Evolutionary conservation across 2,888 invertebrate species (phyloP).

Genomic region (Ectemnius lituratus): DNA sequence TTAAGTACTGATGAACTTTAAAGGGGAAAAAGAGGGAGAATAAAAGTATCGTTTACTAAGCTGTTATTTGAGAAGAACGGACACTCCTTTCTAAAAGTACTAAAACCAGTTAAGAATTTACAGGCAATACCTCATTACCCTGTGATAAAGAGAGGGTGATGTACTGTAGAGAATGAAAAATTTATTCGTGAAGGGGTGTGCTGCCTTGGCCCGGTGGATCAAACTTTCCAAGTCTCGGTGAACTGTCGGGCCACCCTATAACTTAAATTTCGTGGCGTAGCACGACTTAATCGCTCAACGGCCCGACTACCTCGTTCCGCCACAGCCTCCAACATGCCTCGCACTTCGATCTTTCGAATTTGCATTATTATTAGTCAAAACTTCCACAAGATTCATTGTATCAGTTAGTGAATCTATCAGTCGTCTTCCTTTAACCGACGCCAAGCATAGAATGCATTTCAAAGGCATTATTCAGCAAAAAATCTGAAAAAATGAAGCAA

Average conservation of each 20-base stretch:
- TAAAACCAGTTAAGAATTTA: no score
- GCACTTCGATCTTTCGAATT: constrained; percentile 26
- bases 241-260: constrained; percentile 59
- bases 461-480: no score
- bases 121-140: background rate
- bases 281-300: constrained; percentile 59
- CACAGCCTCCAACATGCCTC: constrained; percentile 38
- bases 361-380: constrained; percentile 13
- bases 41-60: no score
- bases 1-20: no score
- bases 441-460: no score
- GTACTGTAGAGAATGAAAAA: constrained; percentile 51
- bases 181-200: constrained; percentile 49
- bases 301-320: constrained; percentile 48
- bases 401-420: no score
- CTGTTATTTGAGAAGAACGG: no score
- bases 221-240: constrained; percentile 69
- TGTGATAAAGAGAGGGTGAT: constrained; percentile 38
- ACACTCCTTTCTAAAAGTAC: no score
- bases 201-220: constrained; percentile 41
- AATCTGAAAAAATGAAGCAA: no score
- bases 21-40: no score
- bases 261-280: constrained; percentile 55
- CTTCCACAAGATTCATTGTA: background rate
- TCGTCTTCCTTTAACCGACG: no score